Conservation (phyloP, 2,888 invertebrate genomes). For the Patella pellucida region DNA sequence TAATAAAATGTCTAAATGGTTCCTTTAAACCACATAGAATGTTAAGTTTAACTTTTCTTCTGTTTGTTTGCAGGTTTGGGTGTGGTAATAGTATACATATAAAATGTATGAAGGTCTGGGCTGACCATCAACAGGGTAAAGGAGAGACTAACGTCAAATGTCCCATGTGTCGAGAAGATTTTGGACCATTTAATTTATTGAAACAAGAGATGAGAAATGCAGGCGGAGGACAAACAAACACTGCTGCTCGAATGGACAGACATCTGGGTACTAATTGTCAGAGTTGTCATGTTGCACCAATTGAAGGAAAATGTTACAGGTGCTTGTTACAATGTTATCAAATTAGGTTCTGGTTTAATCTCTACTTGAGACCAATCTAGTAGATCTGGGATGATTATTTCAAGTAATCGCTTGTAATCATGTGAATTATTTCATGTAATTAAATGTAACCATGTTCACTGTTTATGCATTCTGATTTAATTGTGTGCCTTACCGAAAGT, state of each 20-base stretch:
- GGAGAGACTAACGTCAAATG: constrained; percentile 66
- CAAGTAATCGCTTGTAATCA: not conserved
- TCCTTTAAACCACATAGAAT: too few species aligned
- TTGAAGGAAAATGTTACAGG: constrained; percentile 70
- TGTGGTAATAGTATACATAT: constrained; percentile 72
- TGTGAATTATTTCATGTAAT: not conserved
- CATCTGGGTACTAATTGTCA: constrained; percentile 63
- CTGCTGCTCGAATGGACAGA: constrained; percentile 52
- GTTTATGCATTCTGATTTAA: too few species aligned
- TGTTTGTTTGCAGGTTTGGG: constrained; percentile 58
- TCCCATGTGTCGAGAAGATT: constrained; percentile 71
- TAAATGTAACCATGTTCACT: too few species aligned
- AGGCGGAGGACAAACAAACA: constrained; percentile 36
- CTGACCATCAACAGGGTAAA: constrained; percentile 68
- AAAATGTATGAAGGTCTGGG: constrained; percentile 72
- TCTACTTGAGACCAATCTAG: too few species aligned
- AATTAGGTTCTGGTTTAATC: too few species aligned
- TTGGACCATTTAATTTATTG: constrained; percentile 67
- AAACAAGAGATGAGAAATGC: constrained; percentile 66
- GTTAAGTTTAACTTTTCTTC: not conserved
- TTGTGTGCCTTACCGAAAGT: too few species aligned
- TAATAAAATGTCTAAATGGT: too few species aligned
- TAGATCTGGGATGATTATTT: not conserved
- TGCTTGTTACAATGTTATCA: constrained; percentile 22
- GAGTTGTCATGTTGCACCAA: constrained; percentile 62